Percentiles rank a stretch among this genome's conserved stretches.
These are phyloP conservation scores for Falco rusticolus DNA, from an alignment of 2,797 vertebrate species.

Conservation along the genomic window DNA sequence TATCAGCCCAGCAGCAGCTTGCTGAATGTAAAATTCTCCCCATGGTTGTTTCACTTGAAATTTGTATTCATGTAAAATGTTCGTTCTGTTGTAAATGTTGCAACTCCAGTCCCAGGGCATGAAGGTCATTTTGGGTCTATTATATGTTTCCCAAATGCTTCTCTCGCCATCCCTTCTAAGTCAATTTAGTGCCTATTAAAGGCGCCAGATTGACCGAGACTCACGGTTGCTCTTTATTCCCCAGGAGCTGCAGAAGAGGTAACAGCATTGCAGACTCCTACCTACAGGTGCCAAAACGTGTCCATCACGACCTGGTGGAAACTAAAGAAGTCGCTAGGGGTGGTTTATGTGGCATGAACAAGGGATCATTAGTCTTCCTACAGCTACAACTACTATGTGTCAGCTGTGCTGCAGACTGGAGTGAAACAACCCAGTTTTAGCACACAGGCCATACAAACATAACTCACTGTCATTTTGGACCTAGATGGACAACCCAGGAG, in stretches of 20 bases:
- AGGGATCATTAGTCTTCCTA: not conserved
- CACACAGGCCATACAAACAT: not conserved
- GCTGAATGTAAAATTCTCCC: not conserved
- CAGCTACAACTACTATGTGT: rapidly evolving
- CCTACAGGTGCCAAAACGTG: not conserved
- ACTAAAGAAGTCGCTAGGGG: not conserved
- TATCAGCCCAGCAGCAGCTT: not conserved
- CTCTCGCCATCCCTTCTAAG: not conserved
- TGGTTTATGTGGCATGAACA: not conserved
- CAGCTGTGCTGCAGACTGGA: not conserved
- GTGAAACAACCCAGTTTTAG: not conserved
- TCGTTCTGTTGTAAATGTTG: not conserved
- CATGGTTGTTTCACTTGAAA: not conserved
- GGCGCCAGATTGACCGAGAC: not conserved
- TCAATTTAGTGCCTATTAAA: not conserved
- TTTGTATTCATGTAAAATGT: not conserved
- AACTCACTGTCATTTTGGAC: not conserved
- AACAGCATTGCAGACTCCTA: not conserved
- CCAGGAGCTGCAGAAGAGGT: not conserved
- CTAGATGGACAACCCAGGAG: not conserved
- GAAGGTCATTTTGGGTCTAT: not conserved
- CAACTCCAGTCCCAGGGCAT: not conserved
- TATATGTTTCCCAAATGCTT: not conserved
- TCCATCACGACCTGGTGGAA: not conserved
- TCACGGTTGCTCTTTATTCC: not conserved